Evolutionary conservation across 92 coral and sea anemone genomes (phyloP).

Genomic region (Parazoanthus atlanticus): DNA sequence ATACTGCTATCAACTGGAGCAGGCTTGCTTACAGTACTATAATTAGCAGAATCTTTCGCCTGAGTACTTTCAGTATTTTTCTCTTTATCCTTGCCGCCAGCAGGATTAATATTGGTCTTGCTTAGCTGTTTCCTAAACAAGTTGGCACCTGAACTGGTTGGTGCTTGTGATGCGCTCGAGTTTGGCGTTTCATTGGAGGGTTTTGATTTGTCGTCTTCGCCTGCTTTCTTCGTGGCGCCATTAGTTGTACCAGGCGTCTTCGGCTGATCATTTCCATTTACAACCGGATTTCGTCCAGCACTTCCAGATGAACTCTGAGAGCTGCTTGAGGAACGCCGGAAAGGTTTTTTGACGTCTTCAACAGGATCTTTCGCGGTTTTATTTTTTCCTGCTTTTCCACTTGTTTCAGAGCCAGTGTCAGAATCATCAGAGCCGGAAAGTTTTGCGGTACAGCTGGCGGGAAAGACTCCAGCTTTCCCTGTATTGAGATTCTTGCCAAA

Average conservation of each 20-base stretch:
- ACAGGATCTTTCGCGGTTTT: conserved; percentile 31
- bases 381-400: conserved; percentile 20
- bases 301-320: conserved; percentile 44
- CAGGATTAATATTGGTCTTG: conserved; percentile 22
- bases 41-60: conserved; percentile 40
- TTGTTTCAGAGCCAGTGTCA: conserved; percentile 32
- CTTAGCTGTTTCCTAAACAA: conserved; percentile 56
- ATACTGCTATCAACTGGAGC: conserved; percentile 25
- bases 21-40: conserved; percentile 25
- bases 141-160: conserved; percentile 20
- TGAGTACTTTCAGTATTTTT: conserved; percentile 49
- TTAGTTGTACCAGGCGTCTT: conserved; percentile 38
- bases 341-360: conserved; percentile 31
- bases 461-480: conserved; percentile 86
- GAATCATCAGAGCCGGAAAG: conserved; percentile 67
- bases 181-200: background rate
- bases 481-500: conserved; percentile 84
- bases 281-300: conserved; percentile 46
- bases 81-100: conserved; percentile 55
- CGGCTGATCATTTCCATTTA: conserved; percentile 12
- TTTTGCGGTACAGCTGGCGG: conserved; percentile 83
- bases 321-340: conserved; percentile 28
- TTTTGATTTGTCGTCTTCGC: conserved; percentile 20
- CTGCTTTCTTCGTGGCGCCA: conserved; percentile 22
- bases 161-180: conserved; percentile 16